Percentiles rank a stretch among this genome's conserved stretches.
phyloP scores from a whole-genome alignment of 2,113 vertebrate genomes.

The Hyperopisus bebe region DNA sequence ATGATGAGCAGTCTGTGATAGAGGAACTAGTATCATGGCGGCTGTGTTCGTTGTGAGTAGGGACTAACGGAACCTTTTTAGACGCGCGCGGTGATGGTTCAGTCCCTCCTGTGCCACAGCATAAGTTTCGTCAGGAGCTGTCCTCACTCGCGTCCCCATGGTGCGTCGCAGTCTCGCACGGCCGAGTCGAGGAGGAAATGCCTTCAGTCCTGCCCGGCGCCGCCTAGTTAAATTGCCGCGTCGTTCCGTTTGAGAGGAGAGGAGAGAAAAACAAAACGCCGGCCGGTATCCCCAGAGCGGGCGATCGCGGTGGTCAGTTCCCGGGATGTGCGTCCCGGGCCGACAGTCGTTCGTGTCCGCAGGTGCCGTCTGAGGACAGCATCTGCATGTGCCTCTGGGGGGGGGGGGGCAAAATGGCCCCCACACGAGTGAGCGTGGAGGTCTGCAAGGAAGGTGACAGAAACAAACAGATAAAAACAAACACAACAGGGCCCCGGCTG shows the following conservation, averaged over 20 bases:
- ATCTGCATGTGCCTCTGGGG: background rate
- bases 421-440: background rate
- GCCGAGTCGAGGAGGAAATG: background rate
- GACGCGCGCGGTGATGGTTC: background rate
- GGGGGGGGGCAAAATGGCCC: background rate
- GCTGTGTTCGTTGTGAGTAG: background rate
- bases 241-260: background rate
- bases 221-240: slow-evolving; percentile 7
- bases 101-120: background rate
- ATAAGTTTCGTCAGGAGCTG: background rate
- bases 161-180: background rate
- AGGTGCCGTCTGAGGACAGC: background rate
- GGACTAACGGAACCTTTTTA: background rate
- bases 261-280: background rate
- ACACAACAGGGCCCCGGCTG: background rate
- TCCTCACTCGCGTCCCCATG: background rate
- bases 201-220: background rate
- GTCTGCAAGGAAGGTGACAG: slow-evolving; percentile 3
- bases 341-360: background rate
- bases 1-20: background rate
- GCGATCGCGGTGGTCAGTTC: background rate
- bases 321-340: background rate
- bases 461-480: background rate
- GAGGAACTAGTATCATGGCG: background rate
- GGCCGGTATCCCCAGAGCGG: background rate